Base-by-base conservation (phyloP, 1,140 invertebrate species). In the Geopemphigus sp. region DNA sequence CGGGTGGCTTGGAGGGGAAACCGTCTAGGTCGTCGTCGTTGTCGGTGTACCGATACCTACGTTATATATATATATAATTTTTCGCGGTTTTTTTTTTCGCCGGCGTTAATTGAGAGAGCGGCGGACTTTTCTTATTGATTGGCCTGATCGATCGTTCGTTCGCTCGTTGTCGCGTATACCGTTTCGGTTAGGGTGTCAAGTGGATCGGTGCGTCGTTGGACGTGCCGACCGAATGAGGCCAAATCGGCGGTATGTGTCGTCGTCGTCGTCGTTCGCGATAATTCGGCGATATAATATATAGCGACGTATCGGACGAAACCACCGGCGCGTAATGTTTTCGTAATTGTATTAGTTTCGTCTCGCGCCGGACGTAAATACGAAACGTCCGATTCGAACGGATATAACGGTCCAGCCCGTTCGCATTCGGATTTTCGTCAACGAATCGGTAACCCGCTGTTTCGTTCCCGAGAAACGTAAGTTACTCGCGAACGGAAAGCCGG, bases 381-480 rank as follows among this genome's bases (percentile, higher is more conserved):
- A 72, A 54, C 24, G 11, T 12, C 68, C 50, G 53, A 29, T 72
- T 72, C 68, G 68, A 72, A 72, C 68, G 68, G 68, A 72, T 54
- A 72, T 72, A 54, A 54, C 50, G 68, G 47, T 72, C 47, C 68
- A 72, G 68, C 68, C 68, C 68, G 68, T 72, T 72, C 68, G 50
- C n/a, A 54, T 54, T 54, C 24, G 47, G 47, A 72, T 12, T 17
- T 29, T 54, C 50, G 50, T 72, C 29, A 24, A 50, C 32, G n/a
- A n/a, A n/a, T n/a, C n/a, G n/a, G n/a, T n/a, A n/a, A n/a, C n/a
- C n/a, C n/a, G n/a, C n/a, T n/a, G n/a, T n/a, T n/a, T n/a, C n/a
- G n/a, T n/a, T n/a, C n/a, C n/a, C n/a, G n/a, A n/a, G n/a, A n/a
- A n/a, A n/a, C n/a, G n/a, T n/a, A n/a, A n/a, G n/a, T n/a, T n/a